Evolutionary conservation across 2,113 vertebrate genomes (phyloP), one percentile per base, ranked within the genome.

Genomic region (Heliornis fulica): DNA sequence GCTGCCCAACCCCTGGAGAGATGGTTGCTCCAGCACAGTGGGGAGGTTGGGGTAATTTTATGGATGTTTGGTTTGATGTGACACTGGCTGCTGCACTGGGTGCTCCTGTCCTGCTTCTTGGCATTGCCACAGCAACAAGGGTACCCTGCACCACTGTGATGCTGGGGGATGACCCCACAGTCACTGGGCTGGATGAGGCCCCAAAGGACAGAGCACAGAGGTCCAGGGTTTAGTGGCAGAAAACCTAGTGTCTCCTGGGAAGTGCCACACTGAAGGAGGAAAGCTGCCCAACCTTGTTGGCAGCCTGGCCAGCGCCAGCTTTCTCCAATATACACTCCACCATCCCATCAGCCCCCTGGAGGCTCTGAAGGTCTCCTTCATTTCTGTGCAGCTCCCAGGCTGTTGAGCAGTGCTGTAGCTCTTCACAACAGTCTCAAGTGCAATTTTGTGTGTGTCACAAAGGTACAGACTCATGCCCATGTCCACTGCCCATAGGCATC

Each of bases 401-500:
- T 83, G 63, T 28, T 45, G 32, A 56, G 56, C 69, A 76, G 75
- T 41, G 54, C 57, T 83, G 64, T 60, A 90, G 64, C 71, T 68
- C 64, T 68, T 70, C 13, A 4, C 60, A 59, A 43, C 4, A 18
- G 32, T 48, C 77, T 91, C 0, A 12, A 60, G 57, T 56, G 43
- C 41, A 56, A n/a, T 76, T 89, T 25, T 54, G 13, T 43, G 41
- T 69, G 21, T 38, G 9, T 54, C 18, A 56, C 68, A 54, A 26
- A 71, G 43, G 53, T 51, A 36, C 78, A 92, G 71, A 31, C 15
- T 56, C 54, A 32, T 0, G 0, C 29, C 8, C 0, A 0, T 38
- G 34, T 38, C 64, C 56, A 1, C 64, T 63, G 69, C 43, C 40
- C 12, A 9, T 16, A 34, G 1, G 1, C 1, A 2, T 51, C 15